Conservation (phyloP, 2,797 vertebrate genomes). For the Miichthys miiuy region DNA sequence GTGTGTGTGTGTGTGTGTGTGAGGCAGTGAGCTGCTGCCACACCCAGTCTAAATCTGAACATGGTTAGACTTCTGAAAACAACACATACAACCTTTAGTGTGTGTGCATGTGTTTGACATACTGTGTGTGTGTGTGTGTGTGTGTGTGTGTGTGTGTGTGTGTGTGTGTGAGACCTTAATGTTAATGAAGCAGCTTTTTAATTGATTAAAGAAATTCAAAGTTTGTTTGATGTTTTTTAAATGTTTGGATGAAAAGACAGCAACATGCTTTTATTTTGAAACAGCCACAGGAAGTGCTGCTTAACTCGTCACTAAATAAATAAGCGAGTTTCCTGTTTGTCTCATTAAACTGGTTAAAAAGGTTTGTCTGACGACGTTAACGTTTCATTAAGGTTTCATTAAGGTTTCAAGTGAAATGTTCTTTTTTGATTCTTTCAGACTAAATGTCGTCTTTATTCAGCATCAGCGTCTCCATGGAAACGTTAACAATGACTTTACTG, state of each 20-base stretch:
- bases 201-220: too few species aligned
- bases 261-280: background rate
- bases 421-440: too few species aligned
- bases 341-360: too few species aligned
- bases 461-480: too few species aligned
- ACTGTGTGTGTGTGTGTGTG: background rate
- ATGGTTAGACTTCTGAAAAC: slow-evolving; percentile 43
- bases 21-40: slow-evolving; percentile 35
- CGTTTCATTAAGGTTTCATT: too few species aligned
- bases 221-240: background rate
- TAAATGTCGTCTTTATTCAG: too few species aligned
- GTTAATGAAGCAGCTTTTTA: too few species aligned
- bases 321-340: too few species aligned
- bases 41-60: slow-evolving; percentile 72
- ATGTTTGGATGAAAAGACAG: background rate
- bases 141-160: background rate
- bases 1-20: slow-evolving; percentile 20
- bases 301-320: background rate
- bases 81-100: slow-evolving; percentile 4
- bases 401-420: too few species aligned
- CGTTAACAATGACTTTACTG: too few species aligned
- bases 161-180: background rate
- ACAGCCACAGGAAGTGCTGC: background rate
- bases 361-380: too few species aligned
- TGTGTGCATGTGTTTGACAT: background rate